Evolutionary conservation across 1,140 invertebrate species (phyloP), one percentile per base, ranked within the genome.

Genomic region (Notospermus geniculatus): DNA sequence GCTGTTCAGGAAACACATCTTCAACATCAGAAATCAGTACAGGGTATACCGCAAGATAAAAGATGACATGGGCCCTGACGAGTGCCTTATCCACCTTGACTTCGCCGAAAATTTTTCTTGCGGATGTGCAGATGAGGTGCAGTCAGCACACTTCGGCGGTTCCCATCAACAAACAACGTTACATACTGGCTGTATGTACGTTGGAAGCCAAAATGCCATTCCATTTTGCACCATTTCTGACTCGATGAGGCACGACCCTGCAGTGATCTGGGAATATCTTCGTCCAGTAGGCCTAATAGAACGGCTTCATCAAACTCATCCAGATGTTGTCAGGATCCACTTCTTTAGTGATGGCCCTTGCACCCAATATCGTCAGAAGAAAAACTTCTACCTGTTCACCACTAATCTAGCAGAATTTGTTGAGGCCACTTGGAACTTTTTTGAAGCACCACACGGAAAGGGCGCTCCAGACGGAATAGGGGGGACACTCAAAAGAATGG

Each of bases 401-500:
- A 19, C 30, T 29, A 15, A 28, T 23, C 39, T 46, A 22, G 60
- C 32, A 13, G 27, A 19, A 7, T 52, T 65, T 22, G 41, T 23
- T 54, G 52, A 54, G 19, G 19, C 65, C 15, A 70, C 75, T 7
- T 82, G 74, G 76, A 78, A 79, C 65, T 82, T 71, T 66, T 72
- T 66, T 50, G 77, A 80, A 71, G 67, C 73, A 30, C 76, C 74
- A 23, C 78, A 83, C 74, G 80, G 80, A 17, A 82, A 82, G 66
- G 79, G 78, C n/a, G 71, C 74, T 23, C 70, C 77, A 57, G 75
- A 81, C 75, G 81, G 81, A 54, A 66, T 81, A 23, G 80, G 79
- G 39, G 80, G 68, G 15, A 61, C 64, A 30, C 71, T 78, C 43
- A 82, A 82, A 67, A 32, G 84, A 75, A 29, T 32, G 2, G 50